Percentiles rank a stretch among this genome's conserved stretches.
phyloP scores from a whole-genome alignment of 2,797 vertebrate species.

The Brachymystax lenok region DNA sequence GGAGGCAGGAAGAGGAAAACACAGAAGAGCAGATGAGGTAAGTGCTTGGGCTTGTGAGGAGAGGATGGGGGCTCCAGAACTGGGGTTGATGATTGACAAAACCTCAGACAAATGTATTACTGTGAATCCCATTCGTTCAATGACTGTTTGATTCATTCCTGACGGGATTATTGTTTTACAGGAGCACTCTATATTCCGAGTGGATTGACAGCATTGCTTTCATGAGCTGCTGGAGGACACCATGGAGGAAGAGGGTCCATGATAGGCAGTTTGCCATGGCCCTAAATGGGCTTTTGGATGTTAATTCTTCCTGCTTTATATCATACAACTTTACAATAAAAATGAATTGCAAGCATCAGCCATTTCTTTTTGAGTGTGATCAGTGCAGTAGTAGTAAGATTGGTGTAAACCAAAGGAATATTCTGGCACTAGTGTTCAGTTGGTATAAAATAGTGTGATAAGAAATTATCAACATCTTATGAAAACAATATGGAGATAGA shows the following conservation, averaged over 20 bases:
- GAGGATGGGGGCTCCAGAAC: neutral
- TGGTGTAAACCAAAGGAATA: neutral
- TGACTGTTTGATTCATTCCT: neutral
- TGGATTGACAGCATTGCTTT: neutral
- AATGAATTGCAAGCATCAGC: neutral
- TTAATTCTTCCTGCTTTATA: neutral
- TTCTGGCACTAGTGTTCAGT: neutral
- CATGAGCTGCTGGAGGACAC: neutral
- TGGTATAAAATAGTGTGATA: neutral
- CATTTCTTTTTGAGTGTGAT: neutral
- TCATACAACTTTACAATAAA: constrained; percentile 1
- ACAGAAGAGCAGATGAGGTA: neutral
- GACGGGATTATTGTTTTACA: neutral
- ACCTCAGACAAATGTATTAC: too few relatives aligned
- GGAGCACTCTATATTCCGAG: neutral
- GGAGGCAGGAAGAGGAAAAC: neutral
- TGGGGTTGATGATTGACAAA: neutral
- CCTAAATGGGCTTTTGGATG: neutral
- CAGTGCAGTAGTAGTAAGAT: neutral
- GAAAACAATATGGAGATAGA: neutral
- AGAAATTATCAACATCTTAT: neutral
- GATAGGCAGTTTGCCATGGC: neutral
- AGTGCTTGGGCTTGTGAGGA: too few relatives aligned
- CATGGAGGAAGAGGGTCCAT: neutral
- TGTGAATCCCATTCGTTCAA: neutral